Conservation (phyloP, 2,797 vertebrate genomes). For the Chaetodon trifasciatus region DNA sequence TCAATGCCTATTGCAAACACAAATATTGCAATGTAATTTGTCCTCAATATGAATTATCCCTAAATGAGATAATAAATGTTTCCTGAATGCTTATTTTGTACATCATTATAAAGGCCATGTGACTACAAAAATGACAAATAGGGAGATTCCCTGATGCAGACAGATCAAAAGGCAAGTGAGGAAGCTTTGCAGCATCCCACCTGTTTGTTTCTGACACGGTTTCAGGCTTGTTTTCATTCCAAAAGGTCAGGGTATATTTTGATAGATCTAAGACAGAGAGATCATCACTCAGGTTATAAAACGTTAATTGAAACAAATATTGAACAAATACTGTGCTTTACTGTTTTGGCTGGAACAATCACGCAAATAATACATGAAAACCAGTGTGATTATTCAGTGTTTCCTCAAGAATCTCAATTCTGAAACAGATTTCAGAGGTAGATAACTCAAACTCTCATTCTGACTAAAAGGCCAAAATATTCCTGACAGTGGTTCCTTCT, state of each 20-base stretch:
- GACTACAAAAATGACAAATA: neutral
- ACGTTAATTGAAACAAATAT: neutral
- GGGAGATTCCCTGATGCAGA: conserved; percentile 32
- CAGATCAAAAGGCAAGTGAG: neutral
- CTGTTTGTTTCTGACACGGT: conserved; percentile 5
- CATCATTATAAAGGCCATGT: neutral
- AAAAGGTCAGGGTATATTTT: conserved; percentile 20
- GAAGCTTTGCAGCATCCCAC: conserved; percentile 23
- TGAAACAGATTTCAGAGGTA: neutral
- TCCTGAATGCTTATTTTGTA: neutral
- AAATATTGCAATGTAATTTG: neutral
- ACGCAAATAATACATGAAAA: neutral
- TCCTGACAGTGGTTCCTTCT: neutral
- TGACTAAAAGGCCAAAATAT: neutral
- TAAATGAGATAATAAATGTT: neutral
- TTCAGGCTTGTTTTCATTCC: neutral
- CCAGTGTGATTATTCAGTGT: neutral
- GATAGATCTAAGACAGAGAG: neutral
- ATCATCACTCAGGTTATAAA: neutral
- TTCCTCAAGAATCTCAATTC: neutral
- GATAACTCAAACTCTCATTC: neutral
- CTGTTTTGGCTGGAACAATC: too few relatives aligned
- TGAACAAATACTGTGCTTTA: neutral
- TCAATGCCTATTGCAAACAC: neutral
- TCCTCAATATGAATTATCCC: neutral